Base-by-base conservation (phyloP, 2,888 invertebrate species). In the Vesta saturnalis region DNA sequence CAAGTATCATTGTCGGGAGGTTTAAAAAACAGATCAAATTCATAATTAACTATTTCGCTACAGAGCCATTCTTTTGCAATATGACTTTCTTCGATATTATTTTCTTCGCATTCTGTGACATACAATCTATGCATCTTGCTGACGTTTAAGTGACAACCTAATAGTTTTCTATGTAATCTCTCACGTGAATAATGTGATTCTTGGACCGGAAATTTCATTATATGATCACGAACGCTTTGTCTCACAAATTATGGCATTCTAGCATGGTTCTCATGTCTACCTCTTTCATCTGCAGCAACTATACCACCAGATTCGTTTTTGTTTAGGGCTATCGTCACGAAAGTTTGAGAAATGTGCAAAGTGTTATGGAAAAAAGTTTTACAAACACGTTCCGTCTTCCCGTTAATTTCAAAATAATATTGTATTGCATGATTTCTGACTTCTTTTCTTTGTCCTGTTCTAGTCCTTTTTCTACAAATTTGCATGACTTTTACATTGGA, bases 141-240 rank as follows among this genome's bases (percentile, higher is more conserved):
- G 1, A 56, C 1, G 12, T 56, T 65, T 6, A 60, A 39, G n/a
- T n/a, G n/a, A 18, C 16, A 18, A 1, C 55, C 55, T 22, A 66
- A 46, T 55, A 61, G 61, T 46, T 61, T 66, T 61, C 35, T 46
- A 30, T 61, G 18, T 8, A 55, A 16, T 15, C 43, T 56, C 21
- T 47, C 54, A 55, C 66, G 35, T 21, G 30, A 23, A 21, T 64
- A 59, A 23, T 64, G 64, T 6, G 58, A 59, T 59, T 64, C 59
- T n/a, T 59, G 19, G 5, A 47, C 46, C 1, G 61, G 66, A 61
- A 61, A 61, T 18, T 60, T 55, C 4, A 18, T 39, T 10, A 54
- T 54, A 47, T 61, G 61, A 55, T 14, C 15, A 10, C 21, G 43
- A 5, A 65, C 43, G 2, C 15, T 47, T 12, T 65, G 5, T 47